Conservation (phyloP, 23 tunicate genomes). For the Aplidium turbinatum region DNA sequence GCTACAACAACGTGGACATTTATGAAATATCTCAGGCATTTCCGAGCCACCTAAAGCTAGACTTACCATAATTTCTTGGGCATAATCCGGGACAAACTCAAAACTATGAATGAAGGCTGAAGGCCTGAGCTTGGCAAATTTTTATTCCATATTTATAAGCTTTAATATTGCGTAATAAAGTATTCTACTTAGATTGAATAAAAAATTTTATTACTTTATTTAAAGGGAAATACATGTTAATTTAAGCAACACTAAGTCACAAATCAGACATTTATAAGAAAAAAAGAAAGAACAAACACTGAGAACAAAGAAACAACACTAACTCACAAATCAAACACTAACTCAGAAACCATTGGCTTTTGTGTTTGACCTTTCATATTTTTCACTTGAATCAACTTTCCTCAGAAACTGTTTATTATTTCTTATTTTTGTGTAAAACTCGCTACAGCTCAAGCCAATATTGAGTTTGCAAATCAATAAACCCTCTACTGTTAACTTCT, state of each 20-base stretch:
- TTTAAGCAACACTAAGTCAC: neutral
- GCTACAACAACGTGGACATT: too few species aligned
- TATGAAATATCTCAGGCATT: too few species aligned
- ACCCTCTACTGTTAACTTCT: too few species aligned
- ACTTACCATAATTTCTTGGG: slow-evolving; percentile 21
- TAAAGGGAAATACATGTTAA: neutral
- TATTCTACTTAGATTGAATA: too few species aligned
- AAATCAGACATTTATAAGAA: slow-evolving; percentile 3
- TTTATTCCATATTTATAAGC: slow-evolving; percentile 3
- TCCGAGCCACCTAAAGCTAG: too few species aligned
- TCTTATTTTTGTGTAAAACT: slow-evolving; percentile 13
- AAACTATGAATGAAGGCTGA: slow-evolving; percentile 5
- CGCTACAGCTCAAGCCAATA: slow-evolving; percentile 26
- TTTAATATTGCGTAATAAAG: neutral
- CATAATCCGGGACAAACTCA: slow-evolving; percentile 5
- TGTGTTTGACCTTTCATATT: neutral
- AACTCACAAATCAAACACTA: neutral
- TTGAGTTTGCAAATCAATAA: slow-evolving; percentile 14
- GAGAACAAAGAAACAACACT: slow-evolving; percentile 11
- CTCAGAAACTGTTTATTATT: slow-evolving; percentile 20
- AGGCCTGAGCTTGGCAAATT: slow-evolving; percentile 23
- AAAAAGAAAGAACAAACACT: slow-evolving; percentile 1
- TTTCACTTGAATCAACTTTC: slow-evolving; percentile 13
- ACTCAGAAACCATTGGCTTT: neutral
- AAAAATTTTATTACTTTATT: slow-evolving; percentile 5